Base-by-base conservation (phyloP, 2,888 invertebrate genomes). In the Andrena hattorfiana region DNA sequence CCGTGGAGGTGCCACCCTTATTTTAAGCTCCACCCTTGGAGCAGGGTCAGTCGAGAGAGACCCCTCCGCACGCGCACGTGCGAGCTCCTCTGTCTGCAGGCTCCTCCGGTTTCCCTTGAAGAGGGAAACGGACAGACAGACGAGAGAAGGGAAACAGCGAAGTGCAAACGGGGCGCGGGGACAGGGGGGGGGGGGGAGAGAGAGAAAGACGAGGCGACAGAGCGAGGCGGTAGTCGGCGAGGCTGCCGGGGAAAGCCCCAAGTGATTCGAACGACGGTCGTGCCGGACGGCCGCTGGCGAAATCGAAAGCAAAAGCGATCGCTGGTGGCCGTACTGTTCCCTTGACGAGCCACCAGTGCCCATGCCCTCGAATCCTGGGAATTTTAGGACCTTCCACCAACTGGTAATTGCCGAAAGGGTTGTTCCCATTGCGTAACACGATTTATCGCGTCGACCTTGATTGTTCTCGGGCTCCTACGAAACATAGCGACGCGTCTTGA, bases 21-120 rank as follows among this genome's bases (percentile, higher is more conserved):
- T 87, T 91, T 91, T 91, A 93, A 93, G 93, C 93, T 92, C 93
- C 93, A 93, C 93, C 93, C 93, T 93, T 92, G 83, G 72, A 84
- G 85, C 87, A 89, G 89, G 89, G 90, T 91, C 91, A 89, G 87
- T 84, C 83, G 85, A 42, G 56, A 77, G 84, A 74, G 81, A 62
- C 70, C 81, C 68, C 84, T 66, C 64, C 23, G 71, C 72, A 69
- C 80, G 75, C 80, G 78, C 82, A 80, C 81, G 42, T 77, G 60
- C 48, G 35, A 73, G 42, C 48, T 28, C 63, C 70, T 23, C 48
- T 69, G 71, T 83, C 77, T 85, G 71, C 0, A 62, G 23, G 54
- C 56, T 51, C 51, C 51, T 20, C 51, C 20, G 20, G 51, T 16
- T 13, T 35, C 10, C 35, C 42, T 13, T 42, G 4, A 20, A 0